Base-by-base conservation (phyloP, 2,113 vertebrate genomes). In the Ranitomeya variabilis region DNA sequence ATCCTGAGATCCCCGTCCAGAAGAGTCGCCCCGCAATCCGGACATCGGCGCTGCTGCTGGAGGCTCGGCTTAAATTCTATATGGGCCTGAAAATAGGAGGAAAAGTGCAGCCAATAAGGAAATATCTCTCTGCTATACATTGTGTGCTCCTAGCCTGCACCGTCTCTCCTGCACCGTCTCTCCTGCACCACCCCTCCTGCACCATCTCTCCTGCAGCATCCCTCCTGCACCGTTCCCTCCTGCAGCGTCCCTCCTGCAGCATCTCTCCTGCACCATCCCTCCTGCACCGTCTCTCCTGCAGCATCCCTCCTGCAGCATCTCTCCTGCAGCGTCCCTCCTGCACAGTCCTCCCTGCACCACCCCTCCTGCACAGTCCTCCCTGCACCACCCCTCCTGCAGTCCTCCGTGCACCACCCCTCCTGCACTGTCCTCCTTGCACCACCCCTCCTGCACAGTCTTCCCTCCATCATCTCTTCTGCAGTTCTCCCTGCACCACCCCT, bases 31-130 rank as follows among this genome's bases (percentile, higher is more conserved):
- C 8, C 6, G 16, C 86, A 87, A 11, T 71, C 14, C 2, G 86
- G 86, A 74, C 86, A 87, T 6, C 13, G 81, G 15, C 86, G 66
- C 54, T 87, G 86, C 23, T 87, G 86, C 9, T 74, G 19, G 55
- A 87, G 4, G 21, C 79, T 60, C 19, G 86, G 86, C 15, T 82
- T 73, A 62, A 87, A 87, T 73, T 55, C 66, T 11, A 87, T 82
- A 26, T 82, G 79, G n/a, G 86, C 86, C 86, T 87, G 31, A 69
- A 52, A 54, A 83, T 12, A 2, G 14, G 21, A 21, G 10, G 21
- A 18, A 76, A 18, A 74, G 16, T 6, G 10, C 14, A 10, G 18
- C 1, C 5, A 26, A 83, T 66, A 60, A 60, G 2, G 9, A 16
- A 52, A 16, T 19, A 1, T 7, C 7, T 7, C 2, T 23, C 3